Conservation (phyloP, 2,113 vertebrate genomes). For the Panthera uncia region DNA sequence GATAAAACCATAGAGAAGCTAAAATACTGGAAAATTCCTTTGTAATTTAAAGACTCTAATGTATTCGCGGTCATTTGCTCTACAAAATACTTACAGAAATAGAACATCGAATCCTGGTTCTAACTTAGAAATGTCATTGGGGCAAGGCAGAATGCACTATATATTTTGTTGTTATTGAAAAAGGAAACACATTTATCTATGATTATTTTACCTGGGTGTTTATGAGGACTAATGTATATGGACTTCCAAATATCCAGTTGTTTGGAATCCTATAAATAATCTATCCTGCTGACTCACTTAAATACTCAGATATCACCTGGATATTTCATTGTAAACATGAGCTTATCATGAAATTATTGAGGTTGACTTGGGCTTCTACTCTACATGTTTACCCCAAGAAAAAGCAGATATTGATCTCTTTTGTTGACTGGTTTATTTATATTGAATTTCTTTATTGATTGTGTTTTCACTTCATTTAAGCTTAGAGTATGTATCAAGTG, state of each 20-base stretch:
- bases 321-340: not conserved
- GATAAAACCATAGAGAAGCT: not conserved
- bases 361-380: not conserved
- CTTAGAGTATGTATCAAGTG: slow-evolving; percentile 69
- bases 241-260: not conserved
- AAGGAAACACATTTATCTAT: not conserved
- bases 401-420: not conserved
- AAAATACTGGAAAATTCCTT: not conserved
- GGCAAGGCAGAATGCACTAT: not conserved
- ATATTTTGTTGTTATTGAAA: not conserved
- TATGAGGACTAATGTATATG: not conserved
- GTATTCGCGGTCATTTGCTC: not conserved
- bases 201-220: not conserved
- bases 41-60: not conserved
- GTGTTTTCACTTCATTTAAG: slow-evolving; percentile 63
- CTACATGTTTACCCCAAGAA: not conserved
- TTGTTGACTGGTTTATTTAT: not conserved
- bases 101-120: not conserved
- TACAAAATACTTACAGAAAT: not conserved
- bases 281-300: not conserved
- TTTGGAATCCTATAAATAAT: slow-evolving; percentile 14
- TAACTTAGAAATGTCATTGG: not conserved
- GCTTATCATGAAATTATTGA: not conserved
- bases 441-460: slow-evolving; percentile 21
- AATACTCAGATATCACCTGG: not conserved